Evolutionary conservation across 2,113 vertebrate species (phyloP).

Genomic region (Polyodon spathula): DNA sequence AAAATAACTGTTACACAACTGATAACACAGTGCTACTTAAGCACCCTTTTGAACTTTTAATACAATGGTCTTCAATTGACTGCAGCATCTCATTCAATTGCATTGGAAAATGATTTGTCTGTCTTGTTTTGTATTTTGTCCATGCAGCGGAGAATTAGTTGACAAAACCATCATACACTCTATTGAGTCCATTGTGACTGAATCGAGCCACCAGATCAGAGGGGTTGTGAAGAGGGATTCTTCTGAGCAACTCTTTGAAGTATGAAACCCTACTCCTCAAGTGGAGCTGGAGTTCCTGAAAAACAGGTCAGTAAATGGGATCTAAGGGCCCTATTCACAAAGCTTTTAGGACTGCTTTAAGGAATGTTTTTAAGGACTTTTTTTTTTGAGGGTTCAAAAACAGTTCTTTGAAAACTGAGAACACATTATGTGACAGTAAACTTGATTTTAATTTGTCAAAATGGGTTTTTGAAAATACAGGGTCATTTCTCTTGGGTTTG

Average conservation of each 20-base stretch:
- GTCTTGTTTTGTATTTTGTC: conserved; percentile 1
- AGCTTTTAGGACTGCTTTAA: too few relatives aligned
- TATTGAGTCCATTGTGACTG: conserved; percentile 76
- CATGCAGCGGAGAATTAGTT: conserved; percentile 47
- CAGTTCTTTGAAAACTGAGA: too few relatives aligned
- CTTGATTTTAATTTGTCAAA: too few relatives aligned
- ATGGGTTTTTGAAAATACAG: too few relatives aligned
- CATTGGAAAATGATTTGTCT: not conserved
- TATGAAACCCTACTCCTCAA: conserved; percentile 56
- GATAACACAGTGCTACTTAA: too few relatives aligned
- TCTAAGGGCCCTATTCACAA: too few relatives aligned
- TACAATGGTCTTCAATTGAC: too few relatives aligned
- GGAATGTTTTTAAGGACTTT: too few relatives aligned
- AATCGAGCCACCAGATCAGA: conserved; percentile 79
- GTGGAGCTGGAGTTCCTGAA: conserved; percentile 85
- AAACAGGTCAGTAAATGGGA: conserved; percentile 58
- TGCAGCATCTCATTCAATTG: not conserved
- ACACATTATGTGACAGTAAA: too few relatives aligned
- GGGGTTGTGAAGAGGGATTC: conserved; percentile 70
- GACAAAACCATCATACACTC: conserved; percentile 65
- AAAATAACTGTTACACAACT: not conserved
- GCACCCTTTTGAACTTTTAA: too few relatives aligned
- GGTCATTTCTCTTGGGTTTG: too few relatives aligned
- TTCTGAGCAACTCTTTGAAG: conserved; percentile 61
- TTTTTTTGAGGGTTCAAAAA: too few relatives aligned